These are phyloP conservation scores for Sceloporus tristichus DNA, from an alignment of 2,113 vertebrate species.

Conservation along the genomic window DNA sequence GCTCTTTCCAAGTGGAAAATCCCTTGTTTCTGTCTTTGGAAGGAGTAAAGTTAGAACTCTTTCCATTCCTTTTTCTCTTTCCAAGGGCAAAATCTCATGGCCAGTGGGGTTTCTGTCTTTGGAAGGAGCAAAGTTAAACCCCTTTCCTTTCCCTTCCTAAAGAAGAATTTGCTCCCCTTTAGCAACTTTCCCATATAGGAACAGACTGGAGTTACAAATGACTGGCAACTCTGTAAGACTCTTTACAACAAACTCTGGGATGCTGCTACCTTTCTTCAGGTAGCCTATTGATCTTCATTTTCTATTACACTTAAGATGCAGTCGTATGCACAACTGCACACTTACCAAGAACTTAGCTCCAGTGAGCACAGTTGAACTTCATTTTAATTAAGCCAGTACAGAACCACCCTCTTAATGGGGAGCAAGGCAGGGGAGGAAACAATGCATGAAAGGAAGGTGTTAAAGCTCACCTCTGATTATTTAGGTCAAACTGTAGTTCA, in stretches of 20 bases:
- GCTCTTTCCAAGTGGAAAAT: too few relatives aligned
- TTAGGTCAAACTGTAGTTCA: constrained; percentile 4
- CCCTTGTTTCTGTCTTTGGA: too few relatives aligned
- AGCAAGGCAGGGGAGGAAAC: neutral
- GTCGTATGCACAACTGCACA: neutral
- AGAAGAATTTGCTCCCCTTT: too few relatives aligned
- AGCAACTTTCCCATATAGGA: neutral
- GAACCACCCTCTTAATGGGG: neutral
- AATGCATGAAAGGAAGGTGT: neutral
- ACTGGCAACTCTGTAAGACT: neutral
- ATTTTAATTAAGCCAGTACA: neutral
- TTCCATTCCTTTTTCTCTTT: too few relatives aligned
- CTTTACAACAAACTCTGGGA: too few relatives aligned
- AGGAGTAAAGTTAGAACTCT: too few relatives aligned
- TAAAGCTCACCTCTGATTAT: constrained; percentile 10
- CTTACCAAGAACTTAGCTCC: neutral
- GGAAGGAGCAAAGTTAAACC: too few relatives aligned
- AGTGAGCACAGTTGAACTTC: neutral
- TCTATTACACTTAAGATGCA: neutral
- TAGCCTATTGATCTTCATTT: neutral
- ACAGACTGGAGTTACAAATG: neutral
- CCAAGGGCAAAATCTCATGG: too few relatives aligned
- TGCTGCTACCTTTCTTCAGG: neutral
- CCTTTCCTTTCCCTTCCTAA: too few relatives aligned
- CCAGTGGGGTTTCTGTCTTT: too few relatives aligned